Percentiles rank a stretch among this genome's conserved stretches.
These are phyloP conservation scores for Gambusia affinis DNA, from an alignment of 2,113 vertebrate species.

Conservation along the genomic window DNA sequence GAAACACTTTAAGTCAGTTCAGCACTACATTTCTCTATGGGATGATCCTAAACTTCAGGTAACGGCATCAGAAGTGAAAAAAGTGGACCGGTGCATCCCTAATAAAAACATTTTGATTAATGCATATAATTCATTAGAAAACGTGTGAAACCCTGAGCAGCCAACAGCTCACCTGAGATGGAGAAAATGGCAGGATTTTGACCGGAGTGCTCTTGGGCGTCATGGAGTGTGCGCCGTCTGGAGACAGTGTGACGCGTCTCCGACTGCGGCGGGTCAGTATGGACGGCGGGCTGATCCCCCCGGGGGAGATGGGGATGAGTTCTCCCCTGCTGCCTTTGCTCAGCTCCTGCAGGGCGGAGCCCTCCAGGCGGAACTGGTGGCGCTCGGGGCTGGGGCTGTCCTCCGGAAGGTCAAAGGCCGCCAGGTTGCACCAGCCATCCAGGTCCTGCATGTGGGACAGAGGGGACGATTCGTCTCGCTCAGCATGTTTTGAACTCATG, in stretches of 20 bases:
- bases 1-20: too few species aligned
- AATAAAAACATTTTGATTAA: too few species aligned
- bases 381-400: slow-evolving; percentile 64
- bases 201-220: slow-evolving; percentile 96
- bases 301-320: slow-evolving; percentile 94
- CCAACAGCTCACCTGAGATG: slow-evolving; percentile 86
- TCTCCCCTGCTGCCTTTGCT: slow-evolving; percentile 93
- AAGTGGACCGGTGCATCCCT: too few species aligned
- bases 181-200: slow-evolving; percentile 94
- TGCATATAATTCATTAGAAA: background rate
- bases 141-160: background rate
- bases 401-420: slow-evolving; percentile 91
- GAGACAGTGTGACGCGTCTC: slow-evolving; percentile 86
- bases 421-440: slow-evolving; percentile 93
- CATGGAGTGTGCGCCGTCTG: slow-evolving; percentile 87
- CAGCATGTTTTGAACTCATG: background rate
- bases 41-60: too few species aligned
- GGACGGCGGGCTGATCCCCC: slow-evolving; percentile 87
- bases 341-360: slow-evolving; percentile 91
- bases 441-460: slow-evolving; percentile 81
- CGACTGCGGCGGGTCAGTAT: slow-evolving; percentile 88
- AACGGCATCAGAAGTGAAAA: too few species aligned
- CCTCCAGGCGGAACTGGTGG: slow-evolving; percentile 90
- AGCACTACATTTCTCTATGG: too few species aligned
- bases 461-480: background rate